Evolutionary conservation across 2,113 vertebrate species (phyloP), one percentile per base, ranked within the genome.

Genomic region (Penelope pileata): DNA sequence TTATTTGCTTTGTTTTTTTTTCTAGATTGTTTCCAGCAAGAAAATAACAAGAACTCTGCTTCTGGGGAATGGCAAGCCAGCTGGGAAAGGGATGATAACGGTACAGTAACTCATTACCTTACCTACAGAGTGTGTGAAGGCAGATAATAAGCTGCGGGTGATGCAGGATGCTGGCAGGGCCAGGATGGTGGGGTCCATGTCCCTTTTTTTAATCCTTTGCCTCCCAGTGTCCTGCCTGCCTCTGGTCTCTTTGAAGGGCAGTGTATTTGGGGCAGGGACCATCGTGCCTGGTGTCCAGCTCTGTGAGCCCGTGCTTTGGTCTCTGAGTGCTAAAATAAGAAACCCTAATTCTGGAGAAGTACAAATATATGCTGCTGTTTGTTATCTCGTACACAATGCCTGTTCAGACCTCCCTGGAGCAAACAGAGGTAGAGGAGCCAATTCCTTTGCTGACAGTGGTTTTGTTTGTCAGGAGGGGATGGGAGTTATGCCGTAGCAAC

Each of bases 11-110:
- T 95, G 78, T 11, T 64, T 70, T 11, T 67, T 73, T 64, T 42
- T 47, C 63, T 87, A 99, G 99, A 99, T 99, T 10, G 99, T 99
- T 94, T 99, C 99, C 96, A 99, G 99, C 98, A 99, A 99, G 98
- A 99, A 99, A 97, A 98, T 99, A 76, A 98, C 99, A 47, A 96
- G 98, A 91, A 98, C 98, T 18, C 97, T 99, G 75, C 97, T 98
- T 40, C 87, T 99, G 94, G 98, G 99, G 93, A 99, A 99, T 50
- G 99, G 99, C 92, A 99, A 99, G 80, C 99, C 99, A 2, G 99
- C 99, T 3, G 99, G 99, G 64, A 99, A 99, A 94, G 99, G 99
- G 92, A 97, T 98, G 94, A 98, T 99, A 76, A 99, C 97, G 97
- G 99, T 99, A 97, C 23, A 68, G 84, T 64, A 51, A 34, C 79